Base-by-base conservation (phyloP, 2,797 vertebrate genomes). In the Xerus rutilus region DNA sequence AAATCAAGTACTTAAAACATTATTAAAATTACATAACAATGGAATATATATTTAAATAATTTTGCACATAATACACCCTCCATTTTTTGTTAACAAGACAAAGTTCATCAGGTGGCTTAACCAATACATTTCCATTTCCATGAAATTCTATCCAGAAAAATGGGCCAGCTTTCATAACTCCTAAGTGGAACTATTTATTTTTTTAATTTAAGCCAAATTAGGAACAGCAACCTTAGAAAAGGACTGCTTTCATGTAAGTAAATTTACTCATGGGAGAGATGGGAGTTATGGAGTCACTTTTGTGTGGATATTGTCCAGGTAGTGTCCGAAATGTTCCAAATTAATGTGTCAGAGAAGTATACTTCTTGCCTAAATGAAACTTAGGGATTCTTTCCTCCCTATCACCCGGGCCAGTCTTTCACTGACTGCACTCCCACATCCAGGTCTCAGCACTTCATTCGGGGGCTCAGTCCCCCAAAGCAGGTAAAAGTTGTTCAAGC, bases 1-100 rank as follows among this genome's bases (percentile, higher is more conserved):
- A 67, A 95, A 96, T 83, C 62, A 94, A 92, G 65, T 84, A 47
- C 39, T 74, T 84, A 30, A 82, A 62, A 87, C 84, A 25, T 7
- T 52, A 91, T 78, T 81, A 91, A 95, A 92, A 93, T 89, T 20
- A 83, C 10, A 67, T 49, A 54, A 30, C 21, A 84, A 35, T 69
- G 72, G 35, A 43, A 91, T 12, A 30, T 64, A 52, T 62, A 92
- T 79, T 93, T 84, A 94, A 85, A 74, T 72, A 88, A 54, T 23
- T 79, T 15, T 72, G 70, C 52, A 90, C 45, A 82, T n/a, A 84
- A 70, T 43, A 45, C 5, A 84, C 7, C 11, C 59, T 88, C 59
- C 18, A 49, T 21, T 57, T 82, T 62, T 74, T 74, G 52, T 84
- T 76, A 93, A 86, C 70, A 81, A 93, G 62, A 69, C 30, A 35